These are phyloP conservation scores for Austrolebias charrua DNA, from an alignment of 2,797 vertebrate genomes.

Conservation along the genomic window DNA sequence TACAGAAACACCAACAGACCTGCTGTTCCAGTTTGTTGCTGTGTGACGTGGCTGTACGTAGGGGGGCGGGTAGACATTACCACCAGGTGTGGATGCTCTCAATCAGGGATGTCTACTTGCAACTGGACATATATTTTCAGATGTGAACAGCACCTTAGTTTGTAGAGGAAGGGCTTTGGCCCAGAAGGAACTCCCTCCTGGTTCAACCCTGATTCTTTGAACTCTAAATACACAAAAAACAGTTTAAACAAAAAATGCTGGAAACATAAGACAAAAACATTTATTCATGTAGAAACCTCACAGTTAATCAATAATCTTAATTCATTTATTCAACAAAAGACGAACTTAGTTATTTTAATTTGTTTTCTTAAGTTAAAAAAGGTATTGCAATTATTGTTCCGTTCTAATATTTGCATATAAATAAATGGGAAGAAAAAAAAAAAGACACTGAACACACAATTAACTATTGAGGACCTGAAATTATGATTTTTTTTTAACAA, in stretches of 20 bases:
- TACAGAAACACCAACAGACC: no score
- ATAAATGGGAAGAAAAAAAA: constrained; percentile 32
- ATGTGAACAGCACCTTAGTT: no score
- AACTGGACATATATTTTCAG: no score
- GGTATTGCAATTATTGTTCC: not conserved
- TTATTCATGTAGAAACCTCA: not conserved
- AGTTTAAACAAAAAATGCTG: not conserved
- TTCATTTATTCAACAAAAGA: constrained; percentile 8
- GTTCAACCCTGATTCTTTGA: no score
- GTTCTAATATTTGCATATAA: constrained; percentile 27
- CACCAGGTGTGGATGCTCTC: no score
- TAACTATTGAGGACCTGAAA: not conserved
- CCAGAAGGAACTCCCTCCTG: no score
- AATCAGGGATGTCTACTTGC: no score
- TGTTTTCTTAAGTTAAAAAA: constrained; percentile 2
- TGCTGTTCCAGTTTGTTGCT: no score
- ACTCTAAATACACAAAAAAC: not conserved
- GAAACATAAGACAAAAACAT: not conserved
- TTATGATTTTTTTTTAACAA: not conserved
- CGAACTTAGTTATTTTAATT: not conserved
- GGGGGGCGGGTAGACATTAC: no score
- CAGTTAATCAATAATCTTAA: not conserved
- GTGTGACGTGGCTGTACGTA: no score
- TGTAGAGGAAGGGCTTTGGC: no score
- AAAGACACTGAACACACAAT: constrained; percentile 2